Conservation (phyloP, 2,113 vertebrate genomes). For the Vimba vimba region DNA sequence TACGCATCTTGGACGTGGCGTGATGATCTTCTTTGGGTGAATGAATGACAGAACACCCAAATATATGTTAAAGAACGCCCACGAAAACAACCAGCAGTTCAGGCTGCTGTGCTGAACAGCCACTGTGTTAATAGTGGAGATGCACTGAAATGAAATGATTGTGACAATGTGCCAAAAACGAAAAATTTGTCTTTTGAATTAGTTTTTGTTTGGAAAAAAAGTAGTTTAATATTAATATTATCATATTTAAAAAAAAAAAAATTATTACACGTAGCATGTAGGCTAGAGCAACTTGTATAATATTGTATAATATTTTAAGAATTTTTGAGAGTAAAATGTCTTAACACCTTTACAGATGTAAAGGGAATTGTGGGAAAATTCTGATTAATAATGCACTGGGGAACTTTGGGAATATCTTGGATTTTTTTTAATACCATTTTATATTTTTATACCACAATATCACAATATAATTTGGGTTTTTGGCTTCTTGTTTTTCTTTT, state of each 20-base stretch:
- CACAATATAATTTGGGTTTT: background rate
- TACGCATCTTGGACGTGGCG: background rate
- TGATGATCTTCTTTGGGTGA: background rate
- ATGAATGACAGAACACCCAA: background rate
- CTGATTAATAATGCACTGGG: background rate
- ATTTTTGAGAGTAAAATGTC: too few relatives aligned
- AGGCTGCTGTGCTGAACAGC: background rate
- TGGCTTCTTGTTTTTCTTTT: background rate
- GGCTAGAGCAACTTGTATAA: too few relatives aligned
- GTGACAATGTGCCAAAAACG: background rate
- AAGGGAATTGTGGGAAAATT: background rate
- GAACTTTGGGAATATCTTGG: background rate
- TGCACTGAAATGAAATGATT: background rate
- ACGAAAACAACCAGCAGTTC: background rate
- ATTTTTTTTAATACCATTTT: too few relatives aligned
- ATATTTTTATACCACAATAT: background rate
- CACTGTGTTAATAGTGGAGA: background rate
- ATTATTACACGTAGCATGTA: background rate
- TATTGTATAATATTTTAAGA: too few relatives aligned
- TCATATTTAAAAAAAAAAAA: too few relatives aligned
- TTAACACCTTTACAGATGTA: background rate
- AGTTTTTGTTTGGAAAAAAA: background rate
- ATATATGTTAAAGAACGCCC: slow-evolving; percentile 2
- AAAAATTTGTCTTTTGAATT: background rate
- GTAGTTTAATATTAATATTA: too few relatives aligned